Conservation (phyloP, 2,113 vertebrate species). For the Leptocoma aspasia region DNA sequence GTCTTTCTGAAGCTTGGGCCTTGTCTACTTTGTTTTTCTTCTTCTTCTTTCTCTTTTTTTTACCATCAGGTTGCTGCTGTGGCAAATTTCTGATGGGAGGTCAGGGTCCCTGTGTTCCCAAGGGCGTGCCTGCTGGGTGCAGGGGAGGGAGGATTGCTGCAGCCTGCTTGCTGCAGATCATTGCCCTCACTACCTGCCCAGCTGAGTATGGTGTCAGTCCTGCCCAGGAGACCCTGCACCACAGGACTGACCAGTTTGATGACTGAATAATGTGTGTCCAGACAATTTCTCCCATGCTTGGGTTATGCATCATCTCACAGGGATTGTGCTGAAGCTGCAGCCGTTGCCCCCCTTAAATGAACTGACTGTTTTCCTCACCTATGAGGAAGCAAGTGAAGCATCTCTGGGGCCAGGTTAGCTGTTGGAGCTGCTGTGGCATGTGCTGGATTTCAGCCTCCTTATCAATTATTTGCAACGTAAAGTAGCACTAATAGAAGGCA, state of each 20-base stretch:
- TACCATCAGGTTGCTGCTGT: not conserved
- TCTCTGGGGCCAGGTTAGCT: not conserved
- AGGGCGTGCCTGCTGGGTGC: not conserved
- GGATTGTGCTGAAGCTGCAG: not conserved
- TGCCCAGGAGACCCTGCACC: not conserved
- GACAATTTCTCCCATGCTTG: not conserved
- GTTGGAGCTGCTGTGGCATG: not conserved
- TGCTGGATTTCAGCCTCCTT: not conserved
- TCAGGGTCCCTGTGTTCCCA: not conserved
- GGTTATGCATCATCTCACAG: not conserved
- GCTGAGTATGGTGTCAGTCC: rapidly evolving
- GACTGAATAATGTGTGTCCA: not conserved
- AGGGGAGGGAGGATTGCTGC: not conserved
- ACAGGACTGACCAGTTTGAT: not conserved
- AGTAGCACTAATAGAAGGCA: not conserved
- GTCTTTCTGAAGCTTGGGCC: not conserved
- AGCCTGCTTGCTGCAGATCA: not conserved
- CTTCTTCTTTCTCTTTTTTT: not conserved
- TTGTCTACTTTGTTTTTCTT: not conserved
- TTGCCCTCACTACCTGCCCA: not conserved
- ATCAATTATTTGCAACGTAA: not conserved
- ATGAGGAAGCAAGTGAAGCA: not conserved
- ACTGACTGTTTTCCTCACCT: not conserved
- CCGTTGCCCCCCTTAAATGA: not conserved
- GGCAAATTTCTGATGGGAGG: not conserved